These are phyloP conservation scores for Theonella swinhoei DNA, from an alignment of 37 sponge, comb jelly and placozoan species.

Conservation along the genomic window DNA sequence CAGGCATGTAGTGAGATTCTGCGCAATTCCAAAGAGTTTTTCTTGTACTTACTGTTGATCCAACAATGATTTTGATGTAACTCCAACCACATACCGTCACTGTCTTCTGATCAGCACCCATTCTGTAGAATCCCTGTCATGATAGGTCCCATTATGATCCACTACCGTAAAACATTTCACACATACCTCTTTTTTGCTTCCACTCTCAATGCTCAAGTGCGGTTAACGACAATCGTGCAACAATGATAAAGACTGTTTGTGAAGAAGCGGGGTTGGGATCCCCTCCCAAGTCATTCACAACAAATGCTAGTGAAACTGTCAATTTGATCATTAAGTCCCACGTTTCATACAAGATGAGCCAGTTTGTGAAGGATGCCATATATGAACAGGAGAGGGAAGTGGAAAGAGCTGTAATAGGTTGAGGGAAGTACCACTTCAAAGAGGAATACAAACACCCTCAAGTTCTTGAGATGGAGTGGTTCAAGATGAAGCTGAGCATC, in stretches of 20 bases:
- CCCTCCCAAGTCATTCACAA: constrained; percentile 33
- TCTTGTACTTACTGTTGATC: no score
- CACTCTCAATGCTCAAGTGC: no score
- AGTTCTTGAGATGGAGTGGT: constrained; percentile 13
- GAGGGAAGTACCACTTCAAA: constrained; percentile 22
- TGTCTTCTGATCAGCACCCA: no score
- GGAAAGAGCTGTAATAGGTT: constrained; percentile 13
- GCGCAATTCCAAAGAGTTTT: no score
- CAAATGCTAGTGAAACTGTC: no score
- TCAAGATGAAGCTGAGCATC: constrained; percentile 6
- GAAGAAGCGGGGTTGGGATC: constrained; percentile 39
- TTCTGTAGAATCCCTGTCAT: no score
- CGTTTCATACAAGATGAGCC: constrained; percentile 15
- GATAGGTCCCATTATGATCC: no score
- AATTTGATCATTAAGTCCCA: constrained; percentile 15
- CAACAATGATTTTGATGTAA: no score
- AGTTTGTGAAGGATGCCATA: constrained; percentile 18
- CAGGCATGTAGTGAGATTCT: not conserved
- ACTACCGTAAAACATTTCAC: no score
- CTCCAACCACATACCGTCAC: no score
- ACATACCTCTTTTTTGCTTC: no score
- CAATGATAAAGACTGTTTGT: constrained; percentile 29
- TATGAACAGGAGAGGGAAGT: constrained; percentile 38
- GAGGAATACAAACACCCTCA: constrained; percentile 4
- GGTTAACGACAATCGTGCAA: no score